Base-by-base conservation (phyloP, 2,888 invertebrate genomes). In the Dynastes hyllus region DNA sequence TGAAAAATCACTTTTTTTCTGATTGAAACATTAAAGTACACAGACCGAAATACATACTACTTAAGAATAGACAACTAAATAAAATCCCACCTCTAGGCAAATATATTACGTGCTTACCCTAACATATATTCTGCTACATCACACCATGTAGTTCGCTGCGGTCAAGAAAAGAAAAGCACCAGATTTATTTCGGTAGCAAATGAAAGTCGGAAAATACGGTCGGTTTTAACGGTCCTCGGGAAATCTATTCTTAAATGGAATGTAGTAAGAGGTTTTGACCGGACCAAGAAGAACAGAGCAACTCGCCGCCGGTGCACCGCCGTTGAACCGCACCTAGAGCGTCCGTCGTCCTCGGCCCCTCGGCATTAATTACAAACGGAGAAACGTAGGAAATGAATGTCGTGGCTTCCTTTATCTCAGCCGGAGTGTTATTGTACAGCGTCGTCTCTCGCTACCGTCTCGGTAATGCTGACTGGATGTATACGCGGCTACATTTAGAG, bases 341-440 rank as follows among this genome's bases (percentile, higher is more conserved):
- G 84, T 84, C 84, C 84, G 86, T 76, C 78, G 66, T 85, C 86
- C 85, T 85, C 84, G 13, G 55, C 55, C 22, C 55, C 55, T 58
- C 82, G 84, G 86, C 87, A 87, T 87, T 87, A 87, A 87, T 87
- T 87, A 87, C 87, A 83, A 81, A 75, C 82, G 82, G 82, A 81
- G 84, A 86, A 85, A 86, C 86, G 86, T 86, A 84, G 87, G 86
- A 87, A 87, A 87, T 87, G 86, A 86, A 87, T 87, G 86, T 87
- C 86, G 87, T 85, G 87, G 87, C 86, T 87, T 86, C 86, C 86
- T 86, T 87, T 87, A 86, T 87, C 87, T 86, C 84, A 80, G 78
- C 78, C 81, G 76, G 71, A 81, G 82, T 81, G 81, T 82, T 81
- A 81, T 82, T 81, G 81, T 83, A 76, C 63, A 70, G 66, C 71